phyloP scores from a whole-genome alignment of 2,888 invertebrate species.

The Tribolium freemani region DNA sequence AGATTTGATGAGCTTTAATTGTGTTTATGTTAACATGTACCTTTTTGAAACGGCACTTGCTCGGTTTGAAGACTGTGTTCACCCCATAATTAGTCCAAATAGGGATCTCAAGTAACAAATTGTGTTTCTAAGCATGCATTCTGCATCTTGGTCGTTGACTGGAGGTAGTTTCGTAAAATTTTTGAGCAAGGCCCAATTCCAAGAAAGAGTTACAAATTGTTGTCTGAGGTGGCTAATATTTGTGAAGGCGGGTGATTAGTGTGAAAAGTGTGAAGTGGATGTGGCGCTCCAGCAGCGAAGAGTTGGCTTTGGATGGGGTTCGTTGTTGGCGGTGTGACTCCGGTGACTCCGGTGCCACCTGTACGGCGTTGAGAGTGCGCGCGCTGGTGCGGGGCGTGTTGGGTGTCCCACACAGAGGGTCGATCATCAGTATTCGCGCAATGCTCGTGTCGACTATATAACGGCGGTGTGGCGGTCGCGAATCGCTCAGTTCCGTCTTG shows the following conservation, averaged over 20 bases:
- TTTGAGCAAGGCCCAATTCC: too few species aligned
- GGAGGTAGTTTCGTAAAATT: too few species aligned
- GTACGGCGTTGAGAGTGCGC: slow-evolving; percentile 60
- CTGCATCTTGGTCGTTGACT: too few species aligned
- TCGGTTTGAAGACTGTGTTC: too few species aligned
- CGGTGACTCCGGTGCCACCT: slow-evolving; percentile 62
- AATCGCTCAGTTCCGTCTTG: slow-evolving; percentile 61
- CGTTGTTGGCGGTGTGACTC: slow-evolving; percentile 9
- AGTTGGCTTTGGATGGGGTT: neutral
- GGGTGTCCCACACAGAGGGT: slow-evolving; percentile 58
- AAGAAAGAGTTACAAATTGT: neutral
- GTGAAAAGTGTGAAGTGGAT: neutral
- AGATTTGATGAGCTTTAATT: too few species aligned
- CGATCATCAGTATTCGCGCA: slow-evolving; percentile 67
- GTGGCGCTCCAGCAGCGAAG: neutral
- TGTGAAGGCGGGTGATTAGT: neutral
- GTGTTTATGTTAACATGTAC: too few species aligned
- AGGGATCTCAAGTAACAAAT: too few species aligned
- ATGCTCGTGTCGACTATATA: slow-evolving; percentile 65
- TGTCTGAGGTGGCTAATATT: neutral
- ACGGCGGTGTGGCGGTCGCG: slow-evolving; percentile 59
- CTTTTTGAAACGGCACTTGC: too few species aligned
- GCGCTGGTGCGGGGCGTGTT: slow-evolving; percentile 62
- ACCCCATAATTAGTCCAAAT: too few species aligned
- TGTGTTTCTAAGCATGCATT: too few species aligned